Evolutionary conservation across 2,888 invertebrate genomes (phyloP).

Genomic region (Agrotis ipsilon): DNA sequence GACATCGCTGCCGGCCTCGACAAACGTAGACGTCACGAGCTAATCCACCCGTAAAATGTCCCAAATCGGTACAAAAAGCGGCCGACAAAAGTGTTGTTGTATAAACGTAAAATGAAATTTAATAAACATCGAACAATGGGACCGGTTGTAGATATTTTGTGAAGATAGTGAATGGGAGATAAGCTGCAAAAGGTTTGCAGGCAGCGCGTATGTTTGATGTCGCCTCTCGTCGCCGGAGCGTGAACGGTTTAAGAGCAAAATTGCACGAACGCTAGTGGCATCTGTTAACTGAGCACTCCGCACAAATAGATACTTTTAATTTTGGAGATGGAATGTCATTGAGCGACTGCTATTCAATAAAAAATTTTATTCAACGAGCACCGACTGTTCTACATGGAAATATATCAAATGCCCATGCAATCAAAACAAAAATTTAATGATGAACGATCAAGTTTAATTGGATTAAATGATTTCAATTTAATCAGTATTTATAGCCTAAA

Average conservation of each 20-base stretch:
- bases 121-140: constrained; percentile 89
- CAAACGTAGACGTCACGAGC: constrained; percentile 85
- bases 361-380: constrained; percentile 68
- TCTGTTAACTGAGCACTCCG: constrained; percentile 87
- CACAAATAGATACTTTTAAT: constrained; percentile 89
- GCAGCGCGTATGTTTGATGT: constrained; percentile 89
- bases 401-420: constrained; percentile 46
- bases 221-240: constrained; percentile 88
- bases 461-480: neutral
- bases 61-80: constrained; percentile 88
- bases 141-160: constrained; percentile 85
- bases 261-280: constrained; percentile 87
- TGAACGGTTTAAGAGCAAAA: constrained; percentile 89
- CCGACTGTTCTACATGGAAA: constrained; percentile 51
- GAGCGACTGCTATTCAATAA: constrained; percentile 68
- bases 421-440: constrained; percentile 18
- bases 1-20: constrained; percentile 83
- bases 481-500: neutral
- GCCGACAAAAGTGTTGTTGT: constrained; percentile 91
- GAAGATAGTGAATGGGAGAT: constrained; percentile 89
- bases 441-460: neutral
- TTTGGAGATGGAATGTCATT: constrained; percentile 87
- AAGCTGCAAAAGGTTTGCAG: constrained; percentile 90
- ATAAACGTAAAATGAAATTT: constrained; percentile 91
- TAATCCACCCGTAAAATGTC: constrained; percentile 91